Base-by-base conservation (phyloP, 2,113 vertebrate species). In the Anoplopoma fimbria region DNA sequence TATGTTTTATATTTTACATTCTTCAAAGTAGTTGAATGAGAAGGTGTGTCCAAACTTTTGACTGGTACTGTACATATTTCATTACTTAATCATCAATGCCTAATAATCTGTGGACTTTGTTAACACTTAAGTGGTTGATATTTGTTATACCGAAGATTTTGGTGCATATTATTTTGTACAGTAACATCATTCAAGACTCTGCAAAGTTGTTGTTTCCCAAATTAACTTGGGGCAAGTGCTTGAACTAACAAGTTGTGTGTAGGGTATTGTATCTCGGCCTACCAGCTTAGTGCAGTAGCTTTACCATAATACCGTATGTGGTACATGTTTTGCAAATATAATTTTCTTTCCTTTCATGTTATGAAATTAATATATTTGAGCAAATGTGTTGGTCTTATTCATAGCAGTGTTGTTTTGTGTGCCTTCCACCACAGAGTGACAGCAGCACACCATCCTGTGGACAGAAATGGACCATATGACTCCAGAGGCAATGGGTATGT, bases 401-500 rank as follows among this genome's bases (percentile, higher is more conserved):
- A 64, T 23, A 2, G 2, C n/a, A 67, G 23, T 72, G 9, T 42
- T 73, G 8, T 23, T 45, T 3, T 75, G 19, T 79, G 3, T 85
- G 7, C 21, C 36, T 40, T 36, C 47, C 12, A 45, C 19, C 9
- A 68, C 53, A 92, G 85, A 68, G 53, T 49, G 49, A 86, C 27
- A 49, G 33, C 58, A 27, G 55, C 38, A 40, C 1, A 40, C 47
- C 74, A 53, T 75, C 51, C 65, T 42, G 40, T 31, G 71, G 42
- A 69, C 63, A 64, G 68, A 87, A 69, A 93, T 91, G 93, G 83
- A 31, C 72, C 17, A 4, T 31, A 64, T 13, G 3, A n/a, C 63
- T 80, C 36, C 23, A 31, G 53, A 84, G 17, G 15, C 84, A 77
- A 61, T 0, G 21, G 91, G 93, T 93, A 63, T 40, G 93, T 92